phyloP scores from a whole-genome alignment of 1,140 invertebrate species.

The Drosophila cardini region DNA sequence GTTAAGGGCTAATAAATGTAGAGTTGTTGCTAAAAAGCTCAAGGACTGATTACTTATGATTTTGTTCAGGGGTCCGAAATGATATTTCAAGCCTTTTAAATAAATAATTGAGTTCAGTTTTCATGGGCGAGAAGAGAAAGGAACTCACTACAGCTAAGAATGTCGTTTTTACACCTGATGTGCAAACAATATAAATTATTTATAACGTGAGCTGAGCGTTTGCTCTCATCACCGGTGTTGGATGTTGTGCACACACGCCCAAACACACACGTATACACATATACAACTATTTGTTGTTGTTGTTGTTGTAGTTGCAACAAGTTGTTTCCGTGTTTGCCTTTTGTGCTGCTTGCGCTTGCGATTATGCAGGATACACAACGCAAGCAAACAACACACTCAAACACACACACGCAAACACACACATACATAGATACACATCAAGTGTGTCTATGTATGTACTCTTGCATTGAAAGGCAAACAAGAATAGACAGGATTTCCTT shows the following conservation, averaged over 20 bases:
- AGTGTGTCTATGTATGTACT: slow-evolving; percentile 1
- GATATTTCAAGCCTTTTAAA: slow-evolving; percentile 23
- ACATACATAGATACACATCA: slow-evolving; percentile 21
- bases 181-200: slow-evolving; percentile 77
- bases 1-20: slow-evolving; percentile 15
- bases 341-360: slow-evolving; percentile 47
- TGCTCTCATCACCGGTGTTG: slow-evolving; percentile 14
- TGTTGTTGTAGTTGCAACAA: slow-evolving; percentile 71
- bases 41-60: slow-evolving; percentile 15
- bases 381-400: slow-evolving; percentile 25
- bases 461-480: slow-evolving; percentile 59
- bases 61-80: slow-evolving; percentile 17
- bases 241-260: slow-evolving; percentile 27
- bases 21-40: background rate
- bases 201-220: slow-evolving; percentile 56
- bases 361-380: slow-evolving; percentile 60
- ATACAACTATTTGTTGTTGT: slow-evolving; percentile 19
- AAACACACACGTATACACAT: slow-evolving; percentile 11
- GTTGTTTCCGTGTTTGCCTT: slow-evolving; percentile 77
- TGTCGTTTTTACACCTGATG: slow-evolving; percentile 62
- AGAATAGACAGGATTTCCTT: slow-evolving; percentile 61
- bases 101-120: slow-evolving; percentile 15
- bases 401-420: slow-evolving; percentile 8
- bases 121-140: slow-evolving; percentile 1
- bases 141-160: slow-evolving; percentile 6